phyloP scores from a whole-genome alignment of 2,888 invertebrate species.

The Osmoderma eremita region DNA sequence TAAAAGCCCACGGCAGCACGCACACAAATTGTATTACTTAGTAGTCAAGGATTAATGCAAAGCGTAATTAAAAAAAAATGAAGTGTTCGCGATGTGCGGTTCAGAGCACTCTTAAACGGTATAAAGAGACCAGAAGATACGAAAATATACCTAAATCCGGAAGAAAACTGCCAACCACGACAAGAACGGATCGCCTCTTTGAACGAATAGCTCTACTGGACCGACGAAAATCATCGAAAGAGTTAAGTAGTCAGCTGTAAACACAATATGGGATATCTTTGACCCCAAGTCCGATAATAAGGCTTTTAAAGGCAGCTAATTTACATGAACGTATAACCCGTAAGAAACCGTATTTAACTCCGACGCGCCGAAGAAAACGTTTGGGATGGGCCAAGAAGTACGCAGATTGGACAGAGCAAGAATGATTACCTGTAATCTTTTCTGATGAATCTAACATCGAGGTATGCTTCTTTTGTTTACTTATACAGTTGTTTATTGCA shows the following conservation, averaged over 20 bases:
- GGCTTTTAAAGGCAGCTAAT: no score
- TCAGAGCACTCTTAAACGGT: background rate
- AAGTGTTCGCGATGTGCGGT: background rate
- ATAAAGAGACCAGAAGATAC: background rate
- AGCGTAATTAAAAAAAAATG: background rate
- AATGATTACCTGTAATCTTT: constrained; percentile 19
- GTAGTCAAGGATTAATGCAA: background rate
- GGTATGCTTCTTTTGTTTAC: constrained; percentile 22
- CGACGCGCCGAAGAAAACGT: no score
- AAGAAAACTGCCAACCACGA: background rate
- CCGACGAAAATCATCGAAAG: no score
- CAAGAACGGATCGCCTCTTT: no score
- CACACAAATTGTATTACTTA: no score
- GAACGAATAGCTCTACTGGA: no score
- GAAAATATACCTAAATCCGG: background rate
- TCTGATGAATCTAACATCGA: constrained; percentile 18
- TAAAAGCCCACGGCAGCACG: no score
- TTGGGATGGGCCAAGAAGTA: background rate
- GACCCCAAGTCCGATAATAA: no score
- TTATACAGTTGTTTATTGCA: constrained; percentile 14
- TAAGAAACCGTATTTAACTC: constrained; percentile 4
- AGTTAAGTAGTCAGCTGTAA: no score
- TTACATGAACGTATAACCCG: background rate
- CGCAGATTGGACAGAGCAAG: constrained; percentile 10
- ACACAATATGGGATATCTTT: no score